Evolutionary conservation across 2,888 invertebrate genomes (phyloP).

Genomic region (Spisula subtruncata): DNA sequence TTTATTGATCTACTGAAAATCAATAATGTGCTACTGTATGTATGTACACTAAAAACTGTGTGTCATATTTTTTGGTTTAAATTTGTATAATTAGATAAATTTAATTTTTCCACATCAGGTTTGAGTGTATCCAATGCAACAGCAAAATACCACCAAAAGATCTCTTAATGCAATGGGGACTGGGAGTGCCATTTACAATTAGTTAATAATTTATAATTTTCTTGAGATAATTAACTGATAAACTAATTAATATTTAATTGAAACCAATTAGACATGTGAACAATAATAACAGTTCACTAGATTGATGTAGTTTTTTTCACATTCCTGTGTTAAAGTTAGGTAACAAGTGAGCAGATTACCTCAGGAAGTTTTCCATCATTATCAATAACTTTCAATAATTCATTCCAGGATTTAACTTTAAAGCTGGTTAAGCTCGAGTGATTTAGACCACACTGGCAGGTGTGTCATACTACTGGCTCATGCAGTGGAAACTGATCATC

Average conservation of each 20-base stretch:
- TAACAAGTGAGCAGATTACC: not conserved
- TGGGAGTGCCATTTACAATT: not conserved
- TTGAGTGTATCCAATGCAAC: too few species aligned
- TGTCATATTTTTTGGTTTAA: too few species aligned
- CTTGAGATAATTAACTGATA: not conserved
- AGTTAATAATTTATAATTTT: not conserved
- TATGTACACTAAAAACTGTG: too few species aligned
- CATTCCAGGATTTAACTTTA: not conserved
- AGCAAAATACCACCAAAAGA: not conserved
- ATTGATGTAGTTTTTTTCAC: not conserved
- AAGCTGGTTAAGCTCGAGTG: not conserved
- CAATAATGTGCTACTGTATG: too few species aligned
- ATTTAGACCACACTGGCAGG: not conserved
- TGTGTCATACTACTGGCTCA: not conserved
- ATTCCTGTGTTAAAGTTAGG: not conserved
- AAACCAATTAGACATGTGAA: conserved; percentile 2
- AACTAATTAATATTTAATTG: conserved; percentile 19
- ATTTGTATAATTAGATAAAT: too few species aligned
- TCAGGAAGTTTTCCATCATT: not conserved
- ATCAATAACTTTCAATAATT: not conserved
- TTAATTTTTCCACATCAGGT: too few species aligned
- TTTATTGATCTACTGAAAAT: too few species aligned
- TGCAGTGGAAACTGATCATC: too few species aligned
- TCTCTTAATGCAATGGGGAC: not conserved
- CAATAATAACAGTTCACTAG: not conserved